Evolutionary conservation across 2,888 invertebrate genomes (phyloP), one percentile per base, ranked within the genome.

Genomic region (Diaphora mendica): DNA sequence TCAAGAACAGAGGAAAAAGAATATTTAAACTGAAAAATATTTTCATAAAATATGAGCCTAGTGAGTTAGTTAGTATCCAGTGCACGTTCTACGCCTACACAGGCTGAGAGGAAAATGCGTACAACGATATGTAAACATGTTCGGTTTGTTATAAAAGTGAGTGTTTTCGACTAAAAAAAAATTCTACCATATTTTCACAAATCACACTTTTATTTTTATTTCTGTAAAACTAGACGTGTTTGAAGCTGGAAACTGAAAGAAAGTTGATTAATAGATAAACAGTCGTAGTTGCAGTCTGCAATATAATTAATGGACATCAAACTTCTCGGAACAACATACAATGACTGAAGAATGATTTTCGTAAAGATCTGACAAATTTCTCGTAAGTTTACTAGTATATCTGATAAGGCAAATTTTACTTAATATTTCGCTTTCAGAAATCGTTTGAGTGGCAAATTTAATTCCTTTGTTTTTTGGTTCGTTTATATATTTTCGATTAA

Each of bases 131-230:
- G 64, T 51, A 68, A 64, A 72, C 68, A 64, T 39, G 72, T 72
- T 64, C 64, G 44, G 51, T 72, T 72, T 72, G 62, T 72, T 72
- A 51, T 68, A 26, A 35, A 72, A 64, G 68, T 72, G 62, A 68
- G 68, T 68, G 33, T 33, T 67, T 20, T 26, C n/a, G 26, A 66
- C 42, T 44, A 30, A 9, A 2, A 9, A 26, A 30, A 33, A 17
- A 17, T 30, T 11, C 15, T 5, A 4, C 13, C 26, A 59, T n/a
- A n/a, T 59, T 59, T 59, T 59, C n/a, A 11, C n/a, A 26, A 59
- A 26, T 4, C 17, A 9, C 17, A 62, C 30, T 30, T 26, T 62
- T 62, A 15, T 30, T 26, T 62, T 30, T 26, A 30, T 20, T 48
- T 48, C 48, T 20, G 7, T 48, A 59, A 59, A 59, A 26, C 13